Base-by-base conservation (phyloP, 2,888 invertebrate species). In the Uropetala carovei region DNA sequence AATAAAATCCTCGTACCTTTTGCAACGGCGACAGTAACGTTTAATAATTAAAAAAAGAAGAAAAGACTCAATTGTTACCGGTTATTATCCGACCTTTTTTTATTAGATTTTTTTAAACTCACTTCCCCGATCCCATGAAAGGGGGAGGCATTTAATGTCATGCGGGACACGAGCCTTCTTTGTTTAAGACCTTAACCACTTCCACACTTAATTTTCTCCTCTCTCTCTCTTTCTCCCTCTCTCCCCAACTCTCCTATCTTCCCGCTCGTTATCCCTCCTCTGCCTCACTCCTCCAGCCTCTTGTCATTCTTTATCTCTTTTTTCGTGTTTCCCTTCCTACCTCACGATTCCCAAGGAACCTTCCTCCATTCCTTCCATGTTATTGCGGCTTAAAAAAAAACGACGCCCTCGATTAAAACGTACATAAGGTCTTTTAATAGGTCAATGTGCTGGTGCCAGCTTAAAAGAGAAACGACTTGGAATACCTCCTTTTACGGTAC, bases 131-230 rank as follows among this genome's bases (percentile, higher is more conserved):
- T 43, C 0, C 83, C 11, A 75, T 75, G 11, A 83, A 43, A 18
- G 14, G n/a, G 83, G 83, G 18, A 84, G 83, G 83, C 56, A 84
- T 85, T 85, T 85, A 57, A 85, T 85, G 85, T 85, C 58, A n/a
- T 22, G 3, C 85, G 57, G 18, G 57, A 59, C n/a, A 58, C 13
- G 85, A 58, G 13, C 75, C 75, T 75, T 56, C 16, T 85, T 57
- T 75, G 18, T 85, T 85, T 85, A 85, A 13, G n/a, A 22, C 85
- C 56, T 75, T n/a, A n/a, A n/a, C 27, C 11, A 27, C n/a, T 75
- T 75, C 75, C 75, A n/a, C 64, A 83, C 58, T 85, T 85, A 56
- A 85, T 85, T 57, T 57, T n/a, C 57, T 83, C 43, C 30, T 14
- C 43, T 82, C 30, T 18, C 16, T 84, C 56, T 16, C 57, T n/a